Evolutionary conservation across 1,140 invertebrate genomes (phyloP), one percentile per base, ranked within the genome.

Genomic region (Pseudoatta argentina): DNA sequence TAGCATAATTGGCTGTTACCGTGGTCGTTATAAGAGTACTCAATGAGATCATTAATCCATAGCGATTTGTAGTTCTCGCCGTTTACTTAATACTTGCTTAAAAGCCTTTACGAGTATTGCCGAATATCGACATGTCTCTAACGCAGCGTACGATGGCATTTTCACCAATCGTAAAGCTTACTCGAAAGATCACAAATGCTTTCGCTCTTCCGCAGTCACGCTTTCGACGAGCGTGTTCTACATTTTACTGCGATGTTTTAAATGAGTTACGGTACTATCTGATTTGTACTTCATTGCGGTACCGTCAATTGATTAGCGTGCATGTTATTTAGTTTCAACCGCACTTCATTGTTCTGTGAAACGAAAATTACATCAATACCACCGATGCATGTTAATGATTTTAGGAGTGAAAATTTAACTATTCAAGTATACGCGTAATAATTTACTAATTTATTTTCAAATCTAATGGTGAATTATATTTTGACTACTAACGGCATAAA

Each of bases 41-140:
- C 89, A 86, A 92, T 91, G 90, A 91, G 86, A 48, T 89, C 90
- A 67, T 92, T 92, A 91, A 91, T 91, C 87, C 63, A 76, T 75
- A 88, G 86, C 87, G 64, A 72, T 87, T 90, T 55, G 4, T 27
- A 39, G 63, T 79, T 86, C 61, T 86, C 71, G 59, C n/a, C 44
- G 53, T 81, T 86, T 81, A 87, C 59, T 90, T 90, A 82, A 86
- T 90, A 63, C 59, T 71, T 61, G 76, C 71, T 90, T 73, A 88
- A 87, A 57, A 24, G 24, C 21, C 39, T 90, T 90, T 90, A 90
- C 86, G 86, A 88, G 30, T 86, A 67, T 67, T 88, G 77, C 69
- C 79, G 51, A 82, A 87, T 90, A 90, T 86, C 72, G 59, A 57
- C n/a, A 75, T 39, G 44, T 66, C 30, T 57, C 24, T 63, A 59